phyloP scores from a whole-genome alignment of 2,888 invertebrate species.

The Cheilosia pagana region DNA sequence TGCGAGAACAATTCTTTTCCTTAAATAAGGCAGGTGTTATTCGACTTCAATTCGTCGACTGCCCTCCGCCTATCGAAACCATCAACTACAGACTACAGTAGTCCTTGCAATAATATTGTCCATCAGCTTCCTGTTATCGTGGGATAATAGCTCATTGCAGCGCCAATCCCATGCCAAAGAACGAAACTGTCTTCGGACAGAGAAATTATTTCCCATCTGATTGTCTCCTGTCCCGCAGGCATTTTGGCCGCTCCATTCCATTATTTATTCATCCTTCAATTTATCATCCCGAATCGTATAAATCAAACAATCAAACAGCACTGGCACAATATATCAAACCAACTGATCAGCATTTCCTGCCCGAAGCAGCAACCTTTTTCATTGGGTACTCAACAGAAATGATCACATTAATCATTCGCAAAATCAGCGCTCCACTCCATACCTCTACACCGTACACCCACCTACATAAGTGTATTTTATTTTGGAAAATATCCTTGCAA shows the following conservation, averaged over 20 bases:
- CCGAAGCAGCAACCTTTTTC: slow-evolving; percentile 15
- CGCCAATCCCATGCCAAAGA: too few species aligned
- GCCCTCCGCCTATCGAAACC: too few species aligned
- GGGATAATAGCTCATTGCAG: too few species aligned
- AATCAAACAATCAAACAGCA: slow-evolving; percentile 32
- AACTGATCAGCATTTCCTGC: slow-evolving; percentile 37
- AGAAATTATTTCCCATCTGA: neutral
- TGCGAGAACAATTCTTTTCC: too few species aligned
- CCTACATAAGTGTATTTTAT: neutral
- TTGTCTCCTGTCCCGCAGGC: neutral
- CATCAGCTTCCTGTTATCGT: too few species aligned
- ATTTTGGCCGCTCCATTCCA: neutral
- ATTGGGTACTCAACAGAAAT: slow-evolving; percentile 29
- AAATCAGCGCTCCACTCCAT: slow-evolving; percentile 27
- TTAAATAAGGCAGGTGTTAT: too few species aligned
- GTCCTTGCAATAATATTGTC: too few species aligned
- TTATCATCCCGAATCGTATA: slow-evolving; percentile 17
- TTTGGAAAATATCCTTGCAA: neutral
- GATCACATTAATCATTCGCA: slow-evolving; percentile 37
- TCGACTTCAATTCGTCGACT: too few species aligned
- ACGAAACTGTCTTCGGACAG: neutral
- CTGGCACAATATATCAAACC: slow-evolving; percentile 19
- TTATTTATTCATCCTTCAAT: slow-evolving; percentile 24
- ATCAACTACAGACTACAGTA: too few species aligned
- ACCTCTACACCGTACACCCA: neutral